These are phyloP conservation scores for Drosophila lutescens DNA, from an alignment of 2,888 invertebrate species.

Conservation along the genomic window DNA sequence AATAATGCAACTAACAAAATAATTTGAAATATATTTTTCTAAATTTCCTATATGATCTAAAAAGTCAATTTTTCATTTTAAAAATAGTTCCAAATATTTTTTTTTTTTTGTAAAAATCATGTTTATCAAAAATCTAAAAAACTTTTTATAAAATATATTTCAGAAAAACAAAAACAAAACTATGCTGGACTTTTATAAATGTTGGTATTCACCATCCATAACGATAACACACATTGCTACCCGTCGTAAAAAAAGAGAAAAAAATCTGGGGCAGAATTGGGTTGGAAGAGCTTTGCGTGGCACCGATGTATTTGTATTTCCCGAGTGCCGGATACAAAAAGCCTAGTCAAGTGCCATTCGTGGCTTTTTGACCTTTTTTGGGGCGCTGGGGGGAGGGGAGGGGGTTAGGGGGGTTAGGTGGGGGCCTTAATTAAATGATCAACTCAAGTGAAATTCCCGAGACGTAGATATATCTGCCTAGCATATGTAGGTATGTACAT, in stretches of 20 bases:
- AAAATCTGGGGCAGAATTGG: neutral
- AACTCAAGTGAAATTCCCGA: slow-evolving; percentile 29
- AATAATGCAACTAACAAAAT: too few species aligned
- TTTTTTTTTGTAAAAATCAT: too few species aligned
- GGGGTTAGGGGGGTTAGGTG: neutral
- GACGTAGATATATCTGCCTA: slow-evolving; percentile 31
- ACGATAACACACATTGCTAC: neutral
- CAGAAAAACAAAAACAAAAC: too few species aligned
- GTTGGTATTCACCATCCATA: neutral
- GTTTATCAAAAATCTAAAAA: too few species aligned
- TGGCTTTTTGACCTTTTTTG: slow-evolving; percentile 6
- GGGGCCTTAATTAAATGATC: slow-evolving; percentile 25
- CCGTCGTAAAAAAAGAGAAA: neutral
- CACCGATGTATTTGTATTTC: neutral
- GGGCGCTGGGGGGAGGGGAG: neutral
- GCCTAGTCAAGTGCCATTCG: slow-evolving; percentile 5
- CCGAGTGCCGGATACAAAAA: slow-evolving; percentile 18
- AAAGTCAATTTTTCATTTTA: too few species aligned
- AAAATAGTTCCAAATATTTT: too few species aligned
- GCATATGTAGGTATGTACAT: neutral
- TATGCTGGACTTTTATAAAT: neutral
- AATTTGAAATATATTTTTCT: too few species aligned
- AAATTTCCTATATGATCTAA: too few species aligned
- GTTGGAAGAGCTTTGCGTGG: neutral
- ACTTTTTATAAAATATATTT: too few species aligned